phyloP scores from a whole-genome alignment of 2,113 vertebrate species.

The Lamprologus callipterus region DNA sequence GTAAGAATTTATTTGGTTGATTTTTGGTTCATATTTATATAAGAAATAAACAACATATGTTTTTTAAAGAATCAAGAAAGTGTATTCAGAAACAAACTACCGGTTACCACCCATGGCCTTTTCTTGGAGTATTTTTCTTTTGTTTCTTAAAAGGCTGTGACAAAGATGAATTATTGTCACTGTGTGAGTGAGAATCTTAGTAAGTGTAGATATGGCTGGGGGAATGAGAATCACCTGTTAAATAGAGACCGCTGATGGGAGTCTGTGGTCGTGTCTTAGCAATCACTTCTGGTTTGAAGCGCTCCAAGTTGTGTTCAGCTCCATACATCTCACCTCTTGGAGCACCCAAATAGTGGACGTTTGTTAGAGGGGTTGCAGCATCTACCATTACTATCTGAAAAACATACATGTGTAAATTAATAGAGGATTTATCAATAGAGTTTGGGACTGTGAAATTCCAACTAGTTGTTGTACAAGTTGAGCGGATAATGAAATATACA shows the following conservation, averaged over 20 bases:
- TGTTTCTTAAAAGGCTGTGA: neutral
- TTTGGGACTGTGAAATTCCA: neutral
- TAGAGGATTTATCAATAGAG: neutral
- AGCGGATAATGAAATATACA: neutral
- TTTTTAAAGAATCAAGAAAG: neutral
- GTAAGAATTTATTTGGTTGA: neutral
- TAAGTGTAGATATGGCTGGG: neutral
- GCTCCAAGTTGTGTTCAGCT: slow-evolving; percentile 67
- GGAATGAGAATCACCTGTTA: slow-evolving; percentile 59
- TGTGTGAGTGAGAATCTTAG: neutral
- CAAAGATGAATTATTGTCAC: neutral
- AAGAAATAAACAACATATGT: neutral
- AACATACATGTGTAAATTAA: neutral
- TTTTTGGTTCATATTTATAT: neutral
- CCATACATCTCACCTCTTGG: slow-evolving; percentile 74
- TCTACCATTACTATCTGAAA: slow-evolving; percentile 74
- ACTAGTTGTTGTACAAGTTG: neutral
- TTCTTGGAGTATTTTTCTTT: neutral
- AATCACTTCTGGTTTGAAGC: slow-evolving; percentile 64
- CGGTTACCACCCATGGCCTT: neutral
- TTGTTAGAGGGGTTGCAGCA: slow-evolving; percentile 71
- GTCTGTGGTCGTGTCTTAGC: slow-evolving; percentile 66
- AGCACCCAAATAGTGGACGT: slow-evolving; percentile 72
- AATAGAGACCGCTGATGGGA: slow-evolving; percentile 65
- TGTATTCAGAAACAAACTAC: neutral